Base-by-base conservation (phyloP, 2,113 vertebrate genomes). In the Geococcyx californianus region DNA sequence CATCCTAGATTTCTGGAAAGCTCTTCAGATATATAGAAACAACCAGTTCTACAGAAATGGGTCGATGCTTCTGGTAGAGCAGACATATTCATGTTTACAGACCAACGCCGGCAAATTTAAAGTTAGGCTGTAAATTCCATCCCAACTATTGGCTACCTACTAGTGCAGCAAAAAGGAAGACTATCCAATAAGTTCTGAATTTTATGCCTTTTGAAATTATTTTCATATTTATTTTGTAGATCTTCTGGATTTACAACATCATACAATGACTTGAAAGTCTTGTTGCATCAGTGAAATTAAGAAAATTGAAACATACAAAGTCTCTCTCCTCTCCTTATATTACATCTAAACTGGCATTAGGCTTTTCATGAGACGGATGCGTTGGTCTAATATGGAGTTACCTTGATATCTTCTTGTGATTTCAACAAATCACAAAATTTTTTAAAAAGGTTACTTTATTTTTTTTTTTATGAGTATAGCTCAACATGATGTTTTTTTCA, bases 251-350 rank as follows among this genome's bases (percentile, higher is more conserved):
- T 91, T 84, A 21, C 18, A 28, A 80, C 28, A 83, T 89, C 67
- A 90, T 89, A 86, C 29, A 84, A n/a, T 63, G 55, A 67, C 33
- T 70, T 86, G 44, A 84, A 95, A 96, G 77, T 24, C 25, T 88
- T 68, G 19, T 36, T 3, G 1, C 36, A 52, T 87, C 58, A 79
- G 54, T 60, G 17, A 93, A 89, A 75, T 9, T 52, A 67, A 58
- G 2, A 84, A 91, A 78, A 87, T 62, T 76, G 25, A 83, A 59
- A 80, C 56, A 58, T 86, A 28, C 28, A 81, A 97, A 96, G 52
- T 79, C 47, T 96, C 58, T 95, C 73, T 82, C 44, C 40, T 95
- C 62, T 95, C 76, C 76, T 91, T 87, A 72, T 52, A 89, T 70
- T 33, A 64, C 21, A 76, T 38, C 56, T 76, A 85, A 26, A 11